Base-by-base conservation (phyloP, 1,140 invertebrate genomes). In the Bradysia coprophila region DNA sequence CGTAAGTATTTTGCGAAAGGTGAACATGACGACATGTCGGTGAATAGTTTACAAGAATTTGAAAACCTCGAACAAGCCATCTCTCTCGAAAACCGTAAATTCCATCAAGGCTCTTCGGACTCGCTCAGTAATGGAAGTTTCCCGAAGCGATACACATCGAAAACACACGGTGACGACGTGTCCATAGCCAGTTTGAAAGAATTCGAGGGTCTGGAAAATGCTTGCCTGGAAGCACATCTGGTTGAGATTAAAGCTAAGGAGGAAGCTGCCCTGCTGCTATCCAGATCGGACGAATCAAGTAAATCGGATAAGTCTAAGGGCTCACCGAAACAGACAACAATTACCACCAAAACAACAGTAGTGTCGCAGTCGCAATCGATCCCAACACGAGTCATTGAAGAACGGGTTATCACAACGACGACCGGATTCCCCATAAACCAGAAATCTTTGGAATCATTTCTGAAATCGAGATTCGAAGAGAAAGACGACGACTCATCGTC, bases 1-100 rank as follows among this genome's bases (percentile, higher is more conserved):
- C 72, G 78, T 46, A 78, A 79, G 50, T 85, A 79, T 56, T 82
- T 86, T 51, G 75, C 76, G 1, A 75, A 81, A 4, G n/a, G n/a
- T n/a, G 90, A 93, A 50, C 80, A 88, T 56, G 90, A 94, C 60
- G 84, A 90, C 61, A 68, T 90, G 19, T 94, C 89, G 0, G 76
- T 93, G 54, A 87, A 79, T 43, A 94, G 89, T 6, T 66, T 94
- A 43, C 88, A 92, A 61, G 91, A 96, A 59, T 95, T 95, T 66
- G 90, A 94, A 65, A 76, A 79, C 42, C 60, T 95, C 5, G 91
- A 96, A 62, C 75, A 73, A 51, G 77, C 84, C 0, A 73, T 86
- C 41, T 74, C 72, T 0, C 57, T 78, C 22, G 76, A 79, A 53
- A 74, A 71, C 40, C 63, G 65, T 11, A 64, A 63, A 45, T 60